Evolutionary conservation across 2,888 invertebrate species (phyloP).

Genomic region (Microctonus aethiopoides): DNA sequence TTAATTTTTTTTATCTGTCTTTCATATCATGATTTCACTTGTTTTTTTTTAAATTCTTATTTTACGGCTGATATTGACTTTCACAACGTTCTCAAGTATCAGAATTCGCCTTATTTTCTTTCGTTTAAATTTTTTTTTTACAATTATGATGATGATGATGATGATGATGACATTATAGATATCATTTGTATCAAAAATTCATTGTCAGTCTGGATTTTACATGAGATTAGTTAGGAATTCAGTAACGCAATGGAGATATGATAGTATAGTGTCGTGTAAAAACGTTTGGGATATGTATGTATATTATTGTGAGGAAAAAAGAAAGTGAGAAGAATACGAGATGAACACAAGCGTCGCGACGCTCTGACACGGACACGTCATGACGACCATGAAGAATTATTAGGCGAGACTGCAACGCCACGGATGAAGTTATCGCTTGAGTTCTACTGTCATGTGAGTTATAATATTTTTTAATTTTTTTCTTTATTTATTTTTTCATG

Average conservation of each 20-base stretch:
- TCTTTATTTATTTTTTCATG: not conserved
- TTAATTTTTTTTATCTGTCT: not conserved
- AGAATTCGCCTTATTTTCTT: not conserved
- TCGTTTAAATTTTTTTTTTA: too few species aligned
- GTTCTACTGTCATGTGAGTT: not conserved
- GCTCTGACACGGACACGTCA: slow-evolving; percentile 61
- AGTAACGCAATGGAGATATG: not conserved
- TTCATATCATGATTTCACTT: not conserved
- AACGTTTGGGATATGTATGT: not conserved
- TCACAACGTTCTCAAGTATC: slow-evolving; percentile 59
- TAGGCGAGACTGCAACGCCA: slow-evolving; percentile 55
- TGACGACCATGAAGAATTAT: slow-evolving; percentile 61
- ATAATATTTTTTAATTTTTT: not conserved
- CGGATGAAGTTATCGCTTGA: slow-evolving; percentile 10
- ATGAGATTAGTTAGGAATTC: not conserved
- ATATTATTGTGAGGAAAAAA: not conserved
- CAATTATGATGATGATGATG: too few species aligned
- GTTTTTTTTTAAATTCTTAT: not conserved
- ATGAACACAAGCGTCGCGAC: slow-evolving; percentile 61
- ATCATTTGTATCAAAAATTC: not conserved
- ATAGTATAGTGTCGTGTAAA: not conserved
- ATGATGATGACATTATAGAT: slow-evolving; percentile 1
- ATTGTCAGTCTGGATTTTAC: not conserved
- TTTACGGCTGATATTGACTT: slow-evolving; percentile 39
- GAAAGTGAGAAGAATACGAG: slow-evolving; percentile 45